These are phyloP conservation scores for Drosophila recens DNA, from an alignment of 2,888 invertebrate genomes.

Conservation along the genomic window DNA sequence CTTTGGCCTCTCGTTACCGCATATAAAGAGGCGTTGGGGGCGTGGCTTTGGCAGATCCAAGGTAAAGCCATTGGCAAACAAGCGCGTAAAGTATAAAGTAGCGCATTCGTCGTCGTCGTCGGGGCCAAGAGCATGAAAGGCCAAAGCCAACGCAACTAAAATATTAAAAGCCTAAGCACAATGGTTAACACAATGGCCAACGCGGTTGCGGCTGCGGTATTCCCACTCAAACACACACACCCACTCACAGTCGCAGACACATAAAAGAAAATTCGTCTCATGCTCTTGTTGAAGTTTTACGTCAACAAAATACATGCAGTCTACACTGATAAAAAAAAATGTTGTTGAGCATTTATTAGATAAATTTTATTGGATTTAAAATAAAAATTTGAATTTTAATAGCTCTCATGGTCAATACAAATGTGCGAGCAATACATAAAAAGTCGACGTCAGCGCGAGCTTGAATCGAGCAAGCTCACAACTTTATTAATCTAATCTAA, in stretches of 20 bases:
- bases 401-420: too few relatives aligned
- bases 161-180: slow-evolving; percentile 77
- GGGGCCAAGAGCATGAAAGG: slow-evolving; percentile 18
- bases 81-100: slow-evolving; percentile 30
- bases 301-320: not conserved
- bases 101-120: slow-evolving; percentile 10
- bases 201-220: slow-evolving; percentile 26
- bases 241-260: slow-evolving; percentile 18
- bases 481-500: too few relatives aligned
- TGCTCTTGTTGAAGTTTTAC: slow-evolving; percentile 3
- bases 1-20: slow-evolving; percentile 33
- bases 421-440: too few relatives aligned
- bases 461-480: too few relatives aligned
- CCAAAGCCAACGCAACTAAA: slow-evolving; percentile 62
- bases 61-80: slow-evolving; percentile 38
- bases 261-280: slow-evolving; percentile 13
- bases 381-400: too few relatives aligned
- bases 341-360: too few relatives aligned
- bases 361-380: too few relatives aligned
- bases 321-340: not conserved
- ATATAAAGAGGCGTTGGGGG: not conserved
- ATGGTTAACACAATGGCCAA: slow-evolving; percentile 58
- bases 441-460: too few relatives aligned
- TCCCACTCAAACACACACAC: slow-evolving; percentile 9
- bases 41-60: slow-evolving; percentile 30